Evolutionary conservation across 2,113 vertebrate species (phyloP).

Genomic region (Rallus limicola): DNA sequence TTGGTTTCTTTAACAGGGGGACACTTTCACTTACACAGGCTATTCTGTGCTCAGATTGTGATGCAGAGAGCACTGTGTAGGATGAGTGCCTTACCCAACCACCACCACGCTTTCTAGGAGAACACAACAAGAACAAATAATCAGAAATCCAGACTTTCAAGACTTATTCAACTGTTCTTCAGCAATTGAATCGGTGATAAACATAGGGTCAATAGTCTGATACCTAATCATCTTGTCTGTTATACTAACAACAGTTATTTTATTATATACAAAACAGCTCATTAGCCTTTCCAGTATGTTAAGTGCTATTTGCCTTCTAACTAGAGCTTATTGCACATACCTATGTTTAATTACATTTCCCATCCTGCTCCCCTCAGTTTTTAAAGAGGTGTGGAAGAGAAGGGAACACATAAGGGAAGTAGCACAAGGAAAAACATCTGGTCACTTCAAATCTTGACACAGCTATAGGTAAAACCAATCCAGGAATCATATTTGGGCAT

Average conservation of each 20-base stretch:
- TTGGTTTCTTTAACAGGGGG: no score
- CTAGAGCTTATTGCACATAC: neutral
- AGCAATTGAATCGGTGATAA: neutral
- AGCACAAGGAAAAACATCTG: fast-evolving
- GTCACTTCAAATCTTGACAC: neutral
- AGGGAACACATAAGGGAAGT: neutral
- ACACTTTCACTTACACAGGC: neutral
- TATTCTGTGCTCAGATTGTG: neutral
- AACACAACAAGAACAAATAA: neutral
- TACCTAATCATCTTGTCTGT: neutral
- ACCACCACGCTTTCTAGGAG: neutral
- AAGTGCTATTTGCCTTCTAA: neutral
- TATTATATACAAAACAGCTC: neutral
- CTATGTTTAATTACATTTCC: neutral
- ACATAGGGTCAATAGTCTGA: neutral
- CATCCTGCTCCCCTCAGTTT: neutral
- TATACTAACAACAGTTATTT: neutral
- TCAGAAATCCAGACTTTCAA: neutral
- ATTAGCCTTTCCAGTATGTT: neutral
- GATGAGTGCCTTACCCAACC: neutral
- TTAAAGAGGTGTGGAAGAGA: neutral
- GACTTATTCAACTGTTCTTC: no score
- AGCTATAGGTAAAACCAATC: neutral
- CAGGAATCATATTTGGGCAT: neutral
- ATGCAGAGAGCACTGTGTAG: neutral